Base-by-base conservation (phyloP, 2,113 vertebrate species). In the Pelmatolapia mariae region DNA sequence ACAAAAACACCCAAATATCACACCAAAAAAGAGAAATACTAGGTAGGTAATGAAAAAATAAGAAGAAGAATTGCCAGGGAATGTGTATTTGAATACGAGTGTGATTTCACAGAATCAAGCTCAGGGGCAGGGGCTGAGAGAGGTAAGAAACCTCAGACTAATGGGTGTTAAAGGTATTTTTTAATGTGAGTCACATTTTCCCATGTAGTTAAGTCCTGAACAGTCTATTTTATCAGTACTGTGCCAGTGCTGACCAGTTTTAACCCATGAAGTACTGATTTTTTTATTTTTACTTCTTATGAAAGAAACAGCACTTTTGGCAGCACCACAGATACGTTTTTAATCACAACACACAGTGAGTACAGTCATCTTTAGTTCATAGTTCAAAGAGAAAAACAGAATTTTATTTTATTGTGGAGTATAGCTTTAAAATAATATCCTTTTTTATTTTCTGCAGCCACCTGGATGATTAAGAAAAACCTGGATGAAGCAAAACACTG, bases 281-380 rank as follows among this genome's bases (percentile, higher is more conserved):
- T 47, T 45, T 66, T n/a, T 2, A 7, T 18, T 15, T 73, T 36
- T 13, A 66, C 10, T 36, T 63, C 59, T 31, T 36, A 66, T 26
- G 22, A 47, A 47, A 76, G 1, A 47, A 47, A 29, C 11, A 3
- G 24, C 13, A 2, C 40, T 76, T 18, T 18, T 29, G 24, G 24
- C 24, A 78, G 43, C 16, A 78, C 16, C 16, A 12, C 43, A 1
- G 24, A 18, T 0, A 18, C 1, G 1, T 29, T 76, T 76, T 2
- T 63, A 36, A 45, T 76, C 71, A 78, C 43, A 31, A 47, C 13
- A 47, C 13, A 19, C 16, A 31, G 16, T 19, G 38, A 45, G 13
- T 45, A 7, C 22, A 47, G 40, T 47, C 43, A 19, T 45, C 22
- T 76, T 76, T 29, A 29, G 15, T 50, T 76, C 45, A 19, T 19